A percentile compares a stretch with the other conserved stretches of the same genome.
phyloP scores from a whole-genome alignment of 2,797 vertebrate species.

The Todus mexicanus region DNA sequence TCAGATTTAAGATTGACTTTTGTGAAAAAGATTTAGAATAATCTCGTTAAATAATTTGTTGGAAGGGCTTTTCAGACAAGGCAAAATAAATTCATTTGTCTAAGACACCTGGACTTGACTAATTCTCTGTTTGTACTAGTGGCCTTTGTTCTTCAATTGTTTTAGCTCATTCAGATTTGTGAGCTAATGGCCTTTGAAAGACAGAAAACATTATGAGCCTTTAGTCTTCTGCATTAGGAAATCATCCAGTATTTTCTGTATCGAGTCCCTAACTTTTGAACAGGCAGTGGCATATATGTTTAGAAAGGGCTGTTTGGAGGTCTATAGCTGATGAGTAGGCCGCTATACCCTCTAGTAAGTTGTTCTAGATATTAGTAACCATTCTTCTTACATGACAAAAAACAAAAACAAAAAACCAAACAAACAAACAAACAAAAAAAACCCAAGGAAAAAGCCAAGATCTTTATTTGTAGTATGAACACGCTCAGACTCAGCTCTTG shows the following conservation, averaged over 20 bases:
- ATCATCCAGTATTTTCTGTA: background rate
- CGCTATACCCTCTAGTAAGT: background rate
- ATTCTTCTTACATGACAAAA: background rate
- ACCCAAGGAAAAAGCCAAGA: background rate
- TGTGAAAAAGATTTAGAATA: slow-evolving; percentile 39
- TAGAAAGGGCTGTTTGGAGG: background rate
- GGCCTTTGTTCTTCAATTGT: background rate
- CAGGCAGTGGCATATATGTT: background rate
- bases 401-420: background rate
- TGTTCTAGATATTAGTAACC: background rate
- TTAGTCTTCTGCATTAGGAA: background rate
- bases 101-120: background rate
- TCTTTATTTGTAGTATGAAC: background rate
- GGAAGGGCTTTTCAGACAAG: background rate
- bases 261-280: background rate
- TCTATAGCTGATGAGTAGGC: background rate
- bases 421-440: background rate
- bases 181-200: background rate
- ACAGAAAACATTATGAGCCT: background rate
- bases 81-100: slow-evolving; percentile 28
- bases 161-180: background rate
- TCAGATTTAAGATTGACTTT: slow-evolving; percentile 33
- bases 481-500: background rate
- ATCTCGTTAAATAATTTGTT: slow-evolving; percentile 53
- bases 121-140: background rate